Conservation (phyloP, 2,113 vertebrate genomes). For the Bujurquina vittata region DNA sequence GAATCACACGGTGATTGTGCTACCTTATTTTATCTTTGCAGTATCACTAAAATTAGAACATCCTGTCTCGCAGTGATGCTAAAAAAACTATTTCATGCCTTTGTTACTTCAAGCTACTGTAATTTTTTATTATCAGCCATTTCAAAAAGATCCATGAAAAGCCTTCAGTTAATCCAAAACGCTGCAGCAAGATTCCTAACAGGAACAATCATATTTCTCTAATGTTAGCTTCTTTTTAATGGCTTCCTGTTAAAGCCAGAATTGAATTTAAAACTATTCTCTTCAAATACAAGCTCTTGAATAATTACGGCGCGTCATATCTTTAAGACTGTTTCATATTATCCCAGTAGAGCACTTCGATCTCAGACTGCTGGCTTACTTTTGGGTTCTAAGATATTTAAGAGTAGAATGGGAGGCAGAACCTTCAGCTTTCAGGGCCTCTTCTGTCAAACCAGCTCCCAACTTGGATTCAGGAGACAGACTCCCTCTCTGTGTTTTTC, state of each 20-base stretch:
- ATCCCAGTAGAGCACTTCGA: rapidly evolving
- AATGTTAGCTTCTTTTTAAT: not conserved
- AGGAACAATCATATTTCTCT: not conserved
- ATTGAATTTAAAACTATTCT: not conserved
- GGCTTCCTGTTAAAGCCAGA: not conserved
- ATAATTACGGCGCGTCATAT: not conserved
- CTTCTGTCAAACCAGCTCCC: too few species aligned
- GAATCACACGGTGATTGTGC: not conserved
- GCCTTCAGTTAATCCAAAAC: not conserved
- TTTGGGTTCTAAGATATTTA: too few species aligned
- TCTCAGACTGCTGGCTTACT: not conserved
- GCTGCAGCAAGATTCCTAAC: not conserved
- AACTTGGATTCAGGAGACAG: too few species aligned
- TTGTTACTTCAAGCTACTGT: not conserved
- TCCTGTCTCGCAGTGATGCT: not conserved
- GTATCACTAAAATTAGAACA: not conserved
- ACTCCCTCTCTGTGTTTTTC: too few species aligned
- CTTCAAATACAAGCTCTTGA: not conserved
- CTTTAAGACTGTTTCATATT: not conserved
- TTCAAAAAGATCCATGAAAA: not conserved
- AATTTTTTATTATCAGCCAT: not conserved
- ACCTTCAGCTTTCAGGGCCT: too few species aligned
- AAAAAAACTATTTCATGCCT: not conserved
- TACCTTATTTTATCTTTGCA: too few species aligned
- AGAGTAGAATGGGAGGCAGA: too few species aligned